These are phyloP conservation scores for Galeopterus variegatus DNA, from an alignment of 2,113 vertebrate species.

Conservation along the genomic window DNA sequence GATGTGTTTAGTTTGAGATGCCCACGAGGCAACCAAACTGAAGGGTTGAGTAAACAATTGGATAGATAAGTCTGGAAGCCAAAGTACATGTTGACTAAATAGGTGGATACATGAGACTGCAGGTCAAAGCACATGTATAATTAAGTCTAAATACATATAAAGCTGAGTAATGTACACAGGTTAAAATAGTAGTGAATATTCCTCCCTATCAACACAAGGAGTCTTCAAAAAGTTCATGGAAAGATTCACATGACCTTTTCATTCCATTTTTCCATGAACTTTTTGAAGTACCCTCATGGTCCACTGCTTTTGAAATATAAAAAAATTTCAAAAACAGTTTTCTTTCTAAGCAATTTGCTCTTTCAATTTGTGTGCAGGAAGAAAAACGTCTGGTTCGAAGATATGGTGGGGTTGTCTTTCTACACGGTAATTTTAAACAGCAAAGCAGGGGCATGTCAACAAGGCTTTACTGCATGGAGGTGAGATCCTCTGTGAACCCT, in stretches of 20 bases:
- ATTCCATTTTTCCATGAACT: no score
- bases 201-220: not conserved
- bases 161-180: not conserved
- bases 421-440: not conserved
- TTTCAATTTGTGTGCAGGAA: constrained; percentile 29
- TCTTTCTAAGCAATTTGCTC: constrained; percentile 13
- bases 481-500: not conserved
- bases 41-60: not conserved
- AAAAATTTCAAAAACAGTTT: not conserved
- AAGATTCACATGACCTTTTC: no score
- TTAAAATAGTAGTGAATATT: not conserved
- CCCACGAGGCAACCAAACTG: not conserved
- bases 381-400: not conserved
- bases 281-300: not conserved
- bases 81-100: not conserved
- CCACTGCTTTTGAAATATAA: constrained; percentile 32
- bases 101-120: not conserved
- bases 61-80: not conserved
- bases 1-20: constrained; percentile 12
- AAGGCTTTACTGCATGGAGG: not conserved
- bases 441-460: not conserved
- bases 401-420: not conserved
- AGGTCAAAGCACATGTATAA: not conserved
- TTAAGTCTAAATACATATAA: not conserved
- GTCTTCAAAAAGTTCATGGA: no score